Evolutionary conservation across 2,797 vertebrate species (phyloP).

Genomic region (Dendrocincla fuliginosa): DNA sequence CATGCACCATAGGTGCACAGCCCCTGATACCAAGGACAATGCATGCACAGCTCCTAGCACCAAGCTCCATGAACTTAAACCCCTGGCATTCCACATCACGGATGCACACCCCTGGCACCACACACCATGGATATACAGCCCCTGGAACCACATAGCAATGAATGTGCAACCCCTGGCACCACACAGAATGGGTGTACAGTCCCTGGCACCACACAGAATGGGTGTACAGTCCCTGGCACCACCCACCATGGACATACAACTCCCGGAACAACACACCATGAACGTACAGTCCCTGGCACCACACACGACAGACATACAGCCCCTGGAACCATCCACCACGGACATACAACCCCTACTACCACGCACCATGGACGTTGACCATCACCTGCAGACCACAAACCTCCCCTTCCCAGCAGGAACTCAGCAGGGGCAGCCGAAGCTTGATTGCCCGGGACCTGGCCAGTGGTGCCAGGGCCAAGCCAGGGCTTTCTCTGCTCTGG

Average conservation of each 20-base stretch:
- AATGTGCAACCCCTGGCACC: background rate
- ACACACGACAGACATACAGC: rapidly evolving
- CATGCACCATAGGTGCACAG: background rate
- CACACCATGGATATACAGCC: rapidly evolving
- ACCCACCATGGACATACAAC: rapidly evolving
- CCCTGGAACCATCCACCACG: background rate
- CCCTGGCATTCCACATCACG: rapidly evolving
- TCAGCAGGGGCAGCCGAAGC: background rate
- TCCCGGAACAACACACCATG: rapidly evolving
- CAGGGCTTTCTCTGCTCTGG: background rate
- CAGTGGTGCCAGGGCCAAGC: background rate
- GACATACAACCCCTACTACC: background rate
- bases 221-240: background rate
- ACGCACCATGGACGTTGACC: rapidly evolving
- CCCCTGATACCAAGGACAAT: too few species aligned
- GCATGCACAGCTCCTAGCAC: too few species aligned
- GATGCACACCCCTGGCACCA: too few species aligned
- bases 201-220: background rate
- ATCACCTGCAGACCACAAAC: background rate
- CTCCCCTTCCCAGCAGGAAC: background rate
- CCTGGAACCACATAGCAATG: rapidly evolving
- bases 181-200: rapidly evolving
- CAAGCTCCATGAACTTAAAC: too few species aligned
- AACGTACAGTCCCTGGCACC: background rate
- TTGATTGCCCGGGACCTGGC: rapidly evolving